Evolutionary conservation across 1,140 invertebrate species (phyloP), one percentile per base, ranked within the genome.

Genomic region (Bilobella aurantiaca): DNA sequence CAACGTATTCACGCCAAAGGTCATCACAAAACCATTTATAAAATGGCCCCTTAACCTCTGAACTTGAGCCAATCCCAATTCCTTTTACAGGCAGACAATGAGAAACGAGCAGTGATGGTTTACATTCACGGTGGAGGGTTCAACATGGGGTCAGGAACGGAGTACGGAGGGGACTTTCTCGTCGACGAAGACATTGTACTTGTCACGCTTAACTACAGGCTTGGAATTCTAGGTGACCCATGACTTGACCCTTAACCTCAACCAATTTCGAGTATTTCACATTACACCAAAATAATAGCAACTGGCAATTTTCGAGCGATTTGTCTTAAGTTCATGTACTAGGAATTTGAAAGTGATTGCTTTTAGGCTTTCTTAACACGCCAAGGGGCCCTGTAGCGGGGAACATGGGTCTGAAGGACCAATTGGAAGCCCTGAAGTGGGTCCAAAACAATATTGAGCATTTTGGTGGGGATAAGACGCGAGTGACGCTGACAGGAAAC

Each of bases 361-460:
- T 42, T 42, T 42, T 42, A 42, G 34, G 34, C 18, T 42, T 42
- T 18, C 18, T 42, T 18, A 42, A 18, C 34, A 12, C 34, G 8
- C 34, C 34, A 12, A 18, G 18, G 8, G 49, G 23, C 14, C 5
- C 14, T 12, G 8, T 14, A 5, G 49, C 14, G 8, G 76, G 77
- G 2, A 78, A 78, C 60, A 74, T 76, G 59, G 77, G 76, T 0
- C 69, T 76, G 14, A 72, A 74, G 29, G 77, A 78, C 53, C 68
- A 76, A 56, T 30, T 76, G 1, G 64, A 75, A 8, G 75, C 77
- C 18, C 65, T 78, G 2, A 70, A 70, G 37, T 78, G 77, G 76
- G 69, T 78, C 1, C 63, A 74, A 21, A 63, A 69, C 8, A 69
- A 65, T 27, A 74, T 77, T 29, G 73, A 74, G 28, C 70, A 73